Conservation (phyloP, 1,140 invertebrate species). For the Lordiphosa mommai region DNA sequence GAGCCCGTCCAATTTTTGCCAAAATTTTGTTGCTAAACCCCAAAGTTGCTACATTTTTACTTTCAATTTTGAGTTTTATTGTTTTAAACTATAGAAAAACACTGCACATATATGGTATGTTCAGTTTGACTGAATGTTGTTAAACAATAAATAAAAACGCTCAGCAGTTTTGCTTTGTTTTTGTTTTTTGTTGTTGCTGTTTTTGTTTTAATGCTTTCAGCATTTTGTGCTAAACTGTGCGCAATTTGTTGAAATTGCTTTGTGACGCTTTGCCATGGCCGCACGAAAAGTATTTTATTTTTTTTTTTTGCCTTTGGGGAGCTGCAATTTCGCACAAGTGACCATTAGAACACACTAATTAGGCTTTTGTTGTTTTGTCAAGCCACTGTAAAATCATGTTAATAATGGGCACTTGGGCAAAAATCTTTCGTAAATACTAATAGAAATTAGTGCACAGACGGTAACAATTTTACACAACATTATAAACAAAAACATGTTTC, state of each 20-base stretch:
- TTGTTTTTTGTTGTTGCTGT: background rate
- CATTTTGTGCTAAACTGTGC: background rate
- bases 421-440: too few species aligned
- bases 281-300: too few species aligned
- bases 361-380: background rate
- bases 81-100: background rate
- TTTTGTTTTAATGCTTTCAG: background rate
- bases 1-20: background rate
- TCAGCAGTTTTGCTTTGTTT: slow-evolving; percentile 2
- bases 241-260: slow-evolving; percentile 3
- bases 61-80: background rate
- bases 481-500: too few species aligned
- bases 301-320: too few species aligned
- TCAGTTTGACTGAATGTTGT: slow-evolving; percentile 3
- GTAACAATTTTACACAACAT: too few species aligned
- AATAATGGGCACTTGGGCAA: too few species aligned
- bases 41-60: background rate
- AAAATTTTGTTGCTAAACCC: background rate
- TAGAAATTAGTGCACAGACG: too few species aligned
- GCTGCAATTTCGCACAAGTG: background rate
- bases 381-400: too few species aligned
- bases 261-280: background rate
- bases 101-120: background rate
- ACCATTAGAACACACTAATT: slow-evolving; percentile 1
- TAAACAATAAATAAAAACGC: slow-evolving; percentile 9